phyloP scores from a whole-genome alignment of 2,888 invertebrate genomes.

The Eubasilissa splendida region DNA sequence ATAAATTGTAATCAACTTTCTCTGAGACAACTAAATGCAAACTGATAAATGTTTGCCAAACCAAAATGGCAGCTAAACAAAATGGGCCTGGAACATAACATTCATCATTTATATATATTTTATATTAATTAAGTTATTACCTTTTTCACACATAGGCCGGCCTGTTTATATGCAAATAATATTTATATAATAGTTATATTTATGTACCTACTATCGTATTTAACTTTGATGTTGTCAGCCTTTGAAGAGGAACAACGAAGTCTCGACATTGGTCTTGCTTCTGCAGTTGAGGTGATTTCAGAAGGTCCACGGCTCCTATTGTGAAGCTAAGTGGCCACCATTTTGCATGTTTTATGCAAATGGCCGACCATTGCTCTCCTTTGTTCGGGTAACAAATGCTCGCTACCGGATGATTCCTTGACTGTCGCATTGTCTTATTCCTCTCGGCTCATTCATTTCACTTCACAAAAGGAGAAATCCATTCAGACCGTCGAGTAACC shows the following conservation, averaged over 20 bases:
- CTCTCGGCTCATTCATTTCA: conserved; percentile 42
- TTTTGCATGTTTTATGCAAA: conserved; percentile 57
- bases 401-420: conserved; percentile 58
- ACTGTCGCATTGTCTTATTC: conserved; percentile 37
- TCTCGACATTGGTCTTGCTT: conserved; percentile 9
- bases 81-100: too few relatives aligned
- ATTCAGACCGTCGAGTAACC: conserved; percentile 41
- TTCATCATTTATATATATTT: too few relatives aligned
- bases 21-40: too few relatives aligned
- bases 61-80: too few relatives aligned
- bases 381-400: conserved; percentile 56
- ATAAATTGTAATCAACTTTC: too few relatives aligned
- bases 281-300: conserved; percentile 27
- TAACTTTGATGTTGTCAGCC: too few relatives aligned
- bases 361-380: conserved; percentile 41
- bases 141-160: too few relatives aligned
- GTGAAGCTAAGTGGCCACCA: conserved; percentile 31
- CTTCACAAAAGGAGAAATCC: conserved; percentile 28
- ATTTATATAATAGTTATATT: too few relatives aligned
- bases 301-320: conserved; percentile 33
- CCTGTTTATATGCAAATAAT: too few relatives aligned
- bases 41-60: too few relatives aligned
- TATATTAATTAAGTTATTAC: too few relatives aligned
- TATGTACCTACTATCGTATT: too few relatives aligned
- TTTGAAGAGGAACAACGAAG: not conserved